Percentiles rank a stretch among this genome's conserved stretches.
Conservation (phyloP, 1,140 invertebrate genomes). For the Drosophila albomicans region DNA sequence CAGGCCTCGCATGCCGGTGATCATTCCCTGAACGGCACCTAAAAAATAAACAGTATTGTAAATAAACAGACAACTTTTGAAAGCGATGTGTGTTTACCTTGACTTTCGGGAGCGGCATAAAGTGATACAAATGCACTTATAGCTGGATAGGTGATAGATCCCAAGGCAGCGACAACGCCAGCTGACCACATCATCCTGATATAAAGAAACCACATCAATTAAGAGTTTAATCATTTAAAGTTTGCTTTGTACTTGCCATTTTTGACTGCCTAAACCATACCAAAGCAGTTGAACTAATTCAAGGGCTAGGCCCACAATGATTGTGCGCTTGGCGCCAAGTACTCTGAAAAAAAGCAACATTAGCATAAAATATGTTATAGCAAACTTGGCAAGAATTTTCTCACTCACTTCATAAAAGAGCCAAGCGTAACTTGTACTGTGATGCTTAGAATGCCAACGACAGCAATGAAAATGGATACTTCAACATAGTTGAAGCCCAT, state of each 20-base stretch:
- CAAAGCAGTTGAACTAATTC: constrained; percentile 98
- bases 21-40: constrained; percentile 98
- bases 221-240: too few species aligned
- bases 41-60: neutral
- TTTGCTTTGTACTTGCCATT: constrained; percentile 78
- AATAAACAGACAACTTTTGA: too few species aligned
- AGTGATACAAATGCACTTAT: constrained; percentile 99
- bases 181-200: constrained; percentile 99
- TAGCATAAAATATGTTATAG: too few species aligned
- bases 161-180: constrained; percentile 97
- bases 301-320: constrained; percentile 97
- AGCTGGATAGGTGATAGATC: constrained; percentile 98
- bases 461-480: constrained; percentile 98
- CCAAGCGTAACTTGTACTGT: constrained; percentile 96
- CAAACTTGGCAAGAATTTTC: too few species aligned
- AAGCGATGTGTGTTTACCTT: constrained; percentile 87
- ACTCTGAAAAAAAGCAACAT: constrained; percentile 57
- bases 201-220: constrained; percentile 37
- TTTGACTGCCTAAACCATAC: constrained; percentile 94
- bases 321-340: constrained; percentile 97
- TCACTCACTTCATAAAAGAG: constrained; percentile 90
- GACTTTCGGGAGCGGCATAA: constrained; percentile 97
- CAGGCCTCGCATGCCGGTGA: constrained; percentile 97
- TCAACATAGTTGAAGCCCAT: constrained; percentile 98
- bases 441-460: constrained; percentile 98